Conservation (phyloP, 2,888 invertebrate genomes). For the Stramonita haemastoma region DNA sequence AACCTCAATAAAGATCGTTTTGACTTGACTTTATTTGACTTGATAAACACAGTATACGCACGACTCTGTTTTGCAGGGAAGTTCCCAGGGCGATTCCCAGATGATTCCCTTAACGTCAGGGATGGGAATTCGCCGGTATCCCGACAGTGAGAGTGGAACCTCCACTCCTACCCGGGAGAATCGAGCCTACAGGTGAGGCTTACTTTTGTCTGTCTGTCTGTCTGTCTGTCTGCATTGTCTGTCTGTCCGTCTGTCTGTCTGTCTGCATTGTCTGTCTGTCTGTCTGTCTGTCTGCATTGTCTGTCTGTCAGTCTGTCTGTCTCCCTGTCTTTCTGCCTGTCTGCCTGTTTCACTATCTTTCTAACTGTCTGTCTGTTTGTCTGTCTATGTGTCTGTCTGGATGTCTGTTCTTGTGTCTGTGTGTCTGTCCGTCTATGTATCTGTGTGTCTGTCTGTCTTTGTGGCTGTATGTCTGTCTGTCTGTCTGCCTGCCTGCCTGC, state of each 20-base stretch:
- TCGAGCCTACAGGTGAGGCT: not conserved
- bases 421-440: too few relatives aligned
- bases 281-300: not conserved
- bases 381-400: not conserved
- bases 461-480: too few relatives aligned
- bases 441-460: too few relatives aligned
- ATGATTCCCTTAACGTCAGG: constrained; percentile 15
- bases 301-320: not conserved
- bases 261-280: not conserved
- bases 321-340: not conserved
- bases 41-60: too few relatives aligned
- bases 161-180: not conserved
- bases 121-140: constrained; percentile 18
- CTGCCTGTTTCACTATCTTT: not conserved
- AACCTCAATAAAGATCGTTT: too few relatives aligned
- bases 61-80: not conserved
- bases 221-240: not conserved
- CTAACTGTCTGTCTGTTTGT: not conserved
- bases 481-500: not conserved
- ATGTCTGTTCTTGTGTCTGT: not conserved
- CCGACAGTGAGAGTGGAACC: not conserved
- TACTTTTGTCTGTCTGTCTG: not conserved
- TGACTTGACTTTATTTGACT: too few relatives aligned
- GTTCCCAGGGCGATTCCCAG: not conserved
- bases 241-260: not conserved